Conservation (phyloP, 1,140 invertebrate species). For the Drosophila equinoxialis region DNA sequence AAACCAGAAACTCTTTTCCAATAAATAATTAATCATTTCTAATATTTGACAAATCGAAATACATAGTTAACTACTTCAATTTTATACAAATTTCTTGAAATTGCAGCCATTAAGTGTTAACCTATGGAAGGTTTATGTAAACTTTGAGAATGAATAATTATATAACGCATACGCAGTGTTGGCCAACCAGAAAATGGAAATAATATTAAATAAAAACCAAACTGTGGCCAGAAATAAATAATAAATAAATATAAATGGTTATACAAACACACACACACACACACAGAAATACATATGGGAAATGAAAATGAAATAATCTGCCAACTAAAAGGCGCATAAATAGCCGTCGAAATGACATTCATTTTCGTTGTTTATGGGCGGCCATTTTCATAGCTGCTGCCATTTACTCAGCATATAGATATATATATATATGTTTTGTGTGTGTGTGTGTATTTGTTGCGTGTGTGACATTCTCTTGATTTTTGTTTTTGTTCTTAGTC, state of each 20-base stretch:
- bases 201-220: conserved; percentile 23
- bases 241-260: conserved; percentile 73
- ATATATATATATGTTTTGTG: background rate
- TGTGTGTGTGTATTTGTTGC: background rate
- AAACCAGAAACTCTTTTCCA: too few relatives aligned
- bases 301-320: conserved; percentile 80
- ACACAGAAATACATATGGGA: conserved; percentile 25
- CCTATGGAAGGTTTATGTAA: conserved; percentile 21
- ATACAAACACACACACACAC: conserved; percentile 16
- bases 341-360: conserved; percentile 74
- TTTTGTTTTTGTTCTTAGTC: conserved; percentile 27
- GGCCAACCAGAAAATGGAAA: conserved; percentile 36
- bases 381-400: conserved; percentile 55
- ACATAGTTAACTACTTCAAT: too few relatives aligned
- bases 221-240: conserved; percentile 66
- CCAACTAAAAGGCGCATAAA: conserved; percentile 77
- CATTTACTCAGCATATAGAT: background rate
- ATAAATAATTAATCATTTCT: too few relatives aligned
- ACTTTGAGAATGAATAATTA: background rate
- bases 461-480: conserved; percentile 14
- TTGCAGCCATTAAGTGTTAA: too few relatives aligned
- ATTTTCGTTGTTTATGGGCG: conserved; percentile 64
- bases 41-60: too few relatives aligned
- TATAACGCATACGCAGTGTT: conserved; percentile 46
- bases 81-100: too few relatives aligned